phyloP scores from a whole-genome alignment of 2,113 vertebrate genomes.

The Amblyopsis rosae region DNA sequence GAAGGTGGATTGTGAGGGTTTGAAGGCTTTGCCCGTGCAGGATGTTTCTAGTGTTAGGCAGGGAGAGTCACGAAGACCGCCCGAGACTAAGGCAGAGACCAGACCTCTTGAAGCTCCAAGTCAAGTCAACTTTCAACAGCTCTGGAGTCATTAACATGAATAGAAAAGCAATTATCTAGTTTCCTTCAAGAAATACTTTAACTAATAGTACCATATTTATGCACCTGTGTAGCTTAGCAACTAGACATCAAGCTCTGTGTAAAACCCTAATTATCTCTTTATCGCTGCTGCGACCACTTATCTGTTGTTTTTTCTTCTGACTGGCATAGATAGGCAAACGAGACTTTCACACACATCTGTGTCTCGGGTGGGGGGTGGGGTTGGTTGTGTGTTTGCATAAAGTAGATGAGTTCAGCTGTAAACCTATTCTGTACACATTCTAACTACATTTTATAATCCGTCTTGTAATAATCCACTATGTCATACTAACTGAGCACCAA shows the following conservation, averaged over 20 bases:
- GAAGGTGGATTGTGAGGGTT: slow-evolving; percentile 18
- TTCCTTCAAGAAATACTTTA: slow-evolving; percentile 44
- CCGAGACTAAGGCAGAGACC: slow-evolving; percentile 3
- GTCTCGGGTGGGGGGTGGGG: background rate
- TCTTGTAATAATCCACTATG: background rate
- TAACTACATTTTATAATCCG: background rate
- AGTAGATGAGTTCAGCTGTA: background rate
- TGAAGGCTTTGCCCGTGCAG: slow-evolving; percentile 37
- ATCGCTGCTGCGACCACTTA: slow-evolving; percentile 33
- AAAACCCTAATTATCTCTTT: slow-evolving; percentile 60
- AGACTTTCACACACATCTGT: background rate
- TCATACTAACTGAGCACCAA: background rate
- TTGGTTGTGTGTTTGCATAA: background rate
- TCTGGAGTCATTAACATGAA: slow-evolving; percentile 41
- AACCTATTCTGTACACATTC: background rate
- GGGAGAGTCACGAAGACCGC: slow-evolving; percentile 17
- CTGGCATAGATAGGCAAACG: slow-evolving; percentile 18
- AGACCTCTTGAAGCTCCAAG: slow-evolving; percentile 1
- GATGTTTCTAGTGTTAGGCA: slow-evolving; percentile 50
- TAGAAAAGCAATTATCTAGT: slow-evolving; percentile 51
- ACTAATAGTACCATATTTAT: slow-evolving; percentile 40
- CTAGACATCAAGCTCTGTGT: slow-evolving; percentile 48
- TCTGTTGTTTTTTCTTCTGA: slow-evolving; percentile 36
- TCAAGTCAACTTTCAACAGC: background rate
- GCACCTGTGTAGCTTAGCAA: slow-evolving; percentile 61